Conservation (phyloP, 2,113 vertebrate genomes). For the Corythaeola cristata region DNA sequence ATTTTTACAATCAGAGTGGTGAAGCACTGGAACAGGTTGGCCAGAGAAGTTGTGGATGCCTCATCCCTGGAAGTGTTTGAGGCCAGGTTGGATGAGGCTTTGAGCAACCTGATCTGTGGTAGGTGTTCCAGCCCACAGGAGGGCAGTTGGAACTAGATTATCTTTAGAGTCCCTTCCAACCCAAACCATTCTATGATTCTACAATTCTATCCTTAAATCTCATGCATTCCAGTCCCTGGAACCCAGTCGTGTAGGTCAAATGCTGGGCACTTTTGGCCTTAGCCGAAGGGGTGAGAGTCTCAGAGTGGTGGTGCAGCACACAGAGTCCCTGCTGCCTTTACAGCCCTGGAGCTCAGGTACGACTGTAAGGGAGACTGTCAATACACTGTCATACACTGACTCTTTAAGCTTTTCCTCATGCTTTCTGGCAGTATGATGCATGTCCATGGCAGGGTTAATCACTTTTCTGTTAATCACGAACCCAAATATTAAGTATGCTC, state of each 20-base stretch:
- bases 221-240: neutral
- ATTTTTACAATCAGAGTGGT: too few species aligned
- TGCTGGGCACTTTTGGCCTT: neutral
- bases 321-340: neutral
- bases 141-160: too few species aligned
- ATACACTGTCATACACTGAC: neutral
- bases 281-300: neutral
- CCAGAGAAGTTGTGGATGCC: too few species aligned
- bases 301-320: neutral
- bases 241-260: accelerated
- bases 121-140: too few species aligned
- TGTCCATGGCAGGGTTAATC: neutral
- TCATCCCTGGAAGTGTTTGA: too few species aligned
- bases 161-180: too few species aligned
- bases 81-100: too few species aligned
- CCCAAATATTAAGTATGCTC: neutral
- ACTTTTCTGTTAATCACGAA: neutral
- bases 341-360: neutral
- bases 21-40: too few species aligned
- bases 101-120: too few species aligned
- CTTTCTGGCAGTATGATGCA: neutral
- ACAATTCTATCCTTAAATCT: neutral
- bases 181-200: too few species aligned
- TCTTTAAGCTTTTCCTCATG: neutral
- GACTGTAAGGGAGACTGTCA: neutral